Evolutionary conservation across 2,797 vertebrate genomes (phyloP).

Genomic region (Molossus alvarezi): DNA sequence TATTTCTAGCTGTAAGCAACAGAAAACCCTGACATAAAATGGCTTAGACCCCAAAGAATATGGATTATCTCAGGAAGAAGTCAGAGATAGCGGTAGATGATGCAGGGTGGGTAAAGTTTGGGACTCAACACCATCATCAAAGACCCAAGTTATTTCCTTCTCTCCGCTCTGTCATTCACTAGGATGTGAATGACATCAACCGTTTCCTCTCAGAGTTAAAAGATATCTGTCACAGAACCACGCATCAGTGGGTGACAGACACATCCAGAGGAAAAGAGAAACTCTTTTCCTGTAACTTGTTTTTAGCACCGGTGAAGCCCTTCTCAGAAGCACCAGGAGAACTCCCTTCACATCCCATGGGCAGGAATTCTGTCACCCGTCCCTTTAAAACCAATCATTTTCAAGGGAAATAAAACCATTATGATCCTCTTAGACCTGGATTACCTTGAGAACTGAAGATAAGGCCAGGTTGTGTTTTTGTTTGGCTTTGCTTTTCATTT

Average conservation of each 20-base stretch:
- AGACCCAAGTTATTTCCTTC: neutral
- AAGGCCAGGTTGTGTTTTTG: neutral
- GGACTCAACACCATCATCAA: neutral
- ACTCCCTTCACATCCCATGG: neutral
- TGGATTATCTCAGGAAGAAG: neutral
- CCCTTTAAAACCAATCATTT: conserved; percentile 16
- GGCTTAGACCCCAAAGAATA: neutral
- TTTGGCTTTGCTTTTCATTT: no score
- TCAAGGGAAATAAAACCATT: conserved; percentile 35
- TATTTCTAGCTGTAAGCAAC: conserved; percentile 9
- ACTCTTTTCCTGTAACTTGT: neutral
- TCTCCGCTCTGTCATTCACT: neutral
- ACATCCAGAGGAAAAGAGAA: neutral
- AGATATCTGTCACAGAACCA: neutral
- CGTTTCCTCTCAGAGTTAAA: neutral
- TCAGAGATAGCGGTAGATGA: neutral
- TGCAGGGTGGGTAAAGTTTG: neutral
- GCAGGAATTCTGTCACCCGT: neutral
- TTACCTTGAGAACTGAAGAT: neutral
- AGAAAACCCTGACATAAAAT: conserved; percentile 10
- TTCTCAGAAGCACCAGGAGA: neutral
- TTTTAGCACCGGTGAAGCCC: conserved; percentile 45
- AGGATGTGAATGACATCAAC: neutral
- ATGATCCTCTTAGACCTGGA: neutral
- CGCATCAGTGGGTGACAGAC: neutral